Base-by-base conservation (phyloP, 2,113 vertebrate species). In the Rousettus leschenaultii region DNA sequence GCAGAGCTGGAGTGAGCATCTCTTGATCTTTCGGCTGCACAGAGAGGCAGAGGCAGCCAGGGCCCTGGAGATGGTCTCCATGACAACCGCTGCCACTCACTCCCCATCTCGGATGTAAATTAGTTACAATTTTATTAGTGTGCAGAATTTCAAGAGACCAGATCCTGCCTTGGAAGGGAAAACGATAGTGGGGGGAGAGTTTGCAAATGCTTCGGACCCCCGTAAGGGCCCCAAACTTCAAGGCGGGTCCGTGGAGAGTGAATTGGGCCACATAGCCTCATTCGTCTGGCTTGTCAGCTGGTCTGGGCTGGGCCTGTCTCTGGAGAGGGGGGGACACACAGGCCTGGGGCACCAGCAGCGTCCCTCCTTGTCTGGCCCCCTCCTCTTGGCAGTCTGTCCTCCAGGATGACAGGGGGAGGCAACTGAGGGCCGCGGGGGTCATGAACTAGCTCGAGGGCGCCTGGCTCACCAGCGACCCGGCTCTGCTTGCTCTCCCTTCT, bases 121-220 rank as follows among this genome's bases (percentile, higher is more conserved):
- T 97, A 99, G 98, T 98, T 97, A 94, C 97, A 98, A 99, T 99
- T 98, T 98, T 99, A 99, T 99, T 99, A 99, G 99, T 98, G 98
- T 98, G 98, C 98, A 97, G 98, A 98, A 99, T 99, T 99, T 98
- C 98, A 98, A 98, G 98, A 98, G 98, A 97, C 97, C 3, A 0
- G 94, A 97, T 98, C 92, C 97, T 94, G 97, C 43, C 53, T 94
- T 65, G 57, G 93, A 92, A 95, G 83, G 97, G 35, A 92, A 85
- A 83, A 51, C 15, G 51, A 18, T 5, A 5, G 51, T 24, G 61
- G n/a, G 61, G 33, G 45, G 77, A 87, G 93, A 57, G 86, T 95
- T 94, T 96, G 93, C 0, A 3, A 94, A 96, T 80, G 93, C 0
- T 6, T 95, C 95, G 45, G 26, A 53, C 65, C 53, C 88, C 53